phyloP scores from a whole-genome alignment of 35 echinoderm and acorn worm species.

The Lytechinus pictus region DNA sequence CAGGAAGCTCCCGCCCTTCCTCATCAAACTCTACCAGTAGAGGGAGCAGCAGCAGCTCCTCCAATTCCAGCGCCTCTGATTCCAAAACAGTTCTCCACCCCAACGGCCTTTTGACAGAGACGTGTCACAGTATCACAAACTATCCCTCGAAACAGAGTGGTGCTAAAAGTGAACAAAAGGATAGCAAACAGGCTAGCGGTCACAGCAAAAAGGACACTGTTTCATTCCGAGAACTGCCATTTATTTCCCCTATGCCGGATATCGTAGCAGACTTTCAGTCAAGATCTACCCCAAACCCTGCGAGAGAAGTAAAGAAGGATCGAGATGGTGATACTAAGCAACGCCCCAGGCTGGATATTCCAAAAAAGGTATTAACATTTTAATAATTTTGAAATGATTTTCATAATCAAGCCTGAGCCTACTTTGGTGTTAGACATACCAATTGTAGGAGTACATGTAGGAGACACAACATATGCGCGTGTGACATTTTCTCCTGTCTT shows the following conservation, averaged over 20 bases:
- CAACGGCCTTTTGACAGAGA: conserved; percentile 40
- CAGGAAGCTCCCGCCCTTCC: conserved; percentile 23
- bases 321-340: conserved; percentile 15
- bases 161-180: conserved; percentile 12
- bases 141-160: not conserved
- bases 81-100: conserved; percentile 40
- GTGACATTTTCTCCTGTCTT: too few relatives aligned
- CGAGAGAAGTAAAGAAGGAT: conserved; percentile 21
- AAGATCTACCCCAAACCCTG: not conserved
- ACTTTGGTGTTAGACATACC: too few relatives aligned
- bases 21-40: conserved; percentile 19
- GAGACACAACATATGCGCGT: too few relatives aligned
- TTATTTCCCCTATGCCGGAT: not conserved
- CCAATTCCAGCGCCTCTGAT: conserved; percentile 25
- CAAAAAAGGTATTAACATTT: not conserved
- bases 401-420: too few relatives aligned
- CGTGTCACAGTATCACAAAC: not conserved
- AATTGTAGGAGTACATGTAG: too few relatives aligned
- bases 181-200: not conserved
- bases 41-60: not conserved
- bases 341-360: conserved; percentile 1
- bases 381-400: not conserved
- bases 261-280: not conserved
- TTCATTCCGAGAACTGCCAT: not conserved
- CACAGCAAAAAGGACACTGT: not conserved